Evolutionary conservation across 2,113 vertebrate species (phyloP), one percentile per base, ranked within the genome.

Genomic region (Terrapene triunguis): DNA sequence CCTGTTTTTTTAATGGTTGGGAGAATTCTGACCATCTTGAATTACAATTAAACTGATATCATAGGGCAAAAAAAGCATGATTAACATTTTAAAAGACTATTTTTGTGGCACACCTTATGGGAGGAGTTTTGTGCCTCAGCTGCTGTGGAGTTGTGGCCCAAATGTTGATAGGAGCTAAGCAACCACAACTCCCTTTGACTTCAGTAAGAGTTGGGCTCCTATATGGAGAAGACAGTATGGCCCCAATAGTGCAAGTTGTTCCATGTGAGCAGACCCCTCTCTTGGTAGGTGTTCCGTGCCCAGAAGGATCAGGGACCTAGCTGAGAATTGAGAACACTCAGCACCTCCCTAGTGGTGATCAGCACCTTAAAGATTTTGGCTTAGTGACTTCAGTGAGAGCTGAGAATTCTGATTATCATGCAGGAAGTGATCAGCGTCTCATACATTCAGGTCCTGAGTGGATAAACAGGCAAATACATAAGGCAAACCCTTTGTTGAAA

Each of bases 41-140:
- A 97, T 97, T 96, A 96, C 97, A 82, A 95, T 57, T 32, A 97
- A 97, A 95, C 89, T 92, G 91, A 97, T 98, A 96, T 97, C 87
- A 93, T 80, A 25, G 94, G 94, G 86, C 32, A 51, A 94, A 96
- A 94, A 96, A 96, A 96, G 32, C 84, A 92, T 4, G 97, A 96
- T 95, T 97, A 97, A 91, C 88, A 96, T 95, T 94, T 94, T 93
- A 92, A 97, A 97, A 82, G 84, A 85, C 82, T 95, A 35, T 88
- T 97, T 96, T 90, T 96, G 94, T 90, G 96, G n/a, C 10, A 21
- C 32, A 38, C 65, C 19, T 72, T 38, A 38, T 38, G n/a, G 65
- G 19, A 38, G n/a, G 65, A 38, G 65, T 72, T 17, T 72, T 72
- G 35, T 72, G 65, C 65, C 65, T 72, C n/a, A 38, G n/a, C 9